Conservation (phyloP, 2,888 invertebrate genomes). For the Synergus umbraculus region DNA sequence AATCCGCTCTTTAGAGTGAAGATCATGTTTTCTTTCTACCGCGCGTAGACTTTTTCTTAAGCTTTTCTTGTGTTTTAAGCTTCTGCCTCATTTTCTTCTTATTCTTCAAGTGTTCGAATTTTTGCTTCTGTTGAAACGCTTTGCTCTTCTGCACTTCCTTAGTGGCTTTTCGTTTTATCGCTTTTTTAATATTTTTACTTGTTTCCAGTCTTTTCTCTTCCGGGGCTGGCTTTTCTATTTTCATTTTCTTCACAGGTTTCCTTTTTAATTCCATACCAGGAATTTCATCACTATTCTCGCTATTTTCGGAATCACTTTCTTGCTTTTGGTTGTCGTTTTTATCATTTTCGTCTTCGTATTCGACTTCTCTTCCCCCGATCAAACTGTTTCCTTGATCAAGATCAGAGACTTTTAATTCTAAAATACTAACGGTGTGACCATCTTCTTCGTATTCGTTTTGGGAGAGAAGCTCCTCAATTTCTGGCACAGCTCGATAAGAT, state of each 20-base stretch:
- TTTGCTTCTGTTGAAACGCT: constrained; percentile 86
- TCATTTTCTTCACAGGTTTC: constrained; percentile 53
- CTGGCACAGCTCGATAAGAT: constrained; percentile 85
- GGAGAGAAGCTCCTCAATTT: constrained; percentile 82
- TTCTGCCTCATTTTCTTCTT: constrained; percentile 76
- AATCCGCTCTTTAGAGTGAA: neutral
- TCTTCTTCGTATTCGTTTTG: constrained; percentile 87
- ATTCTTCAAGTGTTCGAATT: constrained; percentile 84
- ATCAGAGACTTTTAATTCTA: constrained; percentile 85
- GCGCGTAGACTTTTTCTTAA: constrained; percentile 74
- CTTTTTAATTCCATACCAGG: constrained; percentile 79
- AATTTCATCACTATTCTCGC: constrained; percentile 72
- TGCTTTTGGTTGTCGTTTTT: constrained; percentile 65
- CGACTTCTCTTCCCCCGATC: constrained; percentile 84
- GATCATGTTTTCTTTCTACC: constrained; percentile 47
- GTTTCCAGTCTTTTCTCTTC: constrained; percentile 69
- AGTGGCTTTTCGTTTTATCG: constrained; percentile 85
- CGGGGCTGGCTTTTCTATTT: constrained; percentile 69
- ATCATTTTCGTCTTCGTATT: constrained; percentile 68
- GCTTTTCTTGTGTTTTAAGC: constrained; percentile 71
- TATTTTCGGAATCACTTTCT: constrained; percentile 67
- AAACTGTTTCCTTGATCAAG: constrained; percentile 85
- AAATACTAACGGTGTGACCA: constrained; percentile 88
- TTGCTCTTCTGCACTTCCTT: constrained; percentile 88
- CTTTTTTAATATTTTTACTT: constrained; percentile 85